phyloP scores from a whole-genome alignment of 2,888 invertebrate species.

The Podotricha telesiphe region DNA sequence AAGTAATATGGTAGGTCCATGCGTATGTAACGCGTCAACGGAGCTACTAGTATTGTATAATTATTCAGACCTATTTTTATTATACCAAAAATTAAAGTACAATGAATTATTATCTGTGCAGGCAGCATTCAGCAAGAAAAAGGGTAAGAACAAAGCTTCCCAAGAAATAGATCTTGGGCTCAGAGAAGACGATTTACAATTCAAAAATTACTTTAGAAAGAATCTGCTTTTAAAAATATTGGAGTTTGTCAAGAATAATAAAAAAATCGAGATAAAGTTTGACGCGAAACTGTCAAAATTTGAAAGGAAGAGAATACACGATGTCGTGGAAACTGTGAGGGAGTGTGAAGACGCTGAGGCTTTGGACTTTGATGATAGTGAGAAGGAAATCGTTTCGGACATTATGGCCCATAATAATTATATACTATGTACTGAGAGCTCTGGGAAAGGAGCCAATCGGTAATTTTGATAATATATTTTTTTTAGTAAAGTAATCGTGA shows the following conservation, averaged over 20 bases:
- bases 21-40: too few relatives aligned
- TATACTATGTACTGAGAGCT: constrained; percentile 54
- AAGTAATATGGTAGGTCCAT: too few relatives aligned
- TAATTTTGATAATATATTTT: constrained; percentile 38
- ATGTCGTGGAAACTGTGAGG: constrained; percentile 48
- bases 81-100: too few relatives aligned
- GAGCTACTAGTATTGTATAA: too few relatives aligned
- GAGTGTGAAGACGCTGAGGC: constrained; percentile 40
- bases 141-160: not conserved
- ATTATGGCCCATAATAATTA: constrained; percentile 54
- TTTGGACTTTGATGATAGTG: constrained; percentile 41
- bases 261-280: constrained; percentile 55
- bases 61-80: too few relatives aligned
- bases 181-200: not conserved
- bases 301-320: constrained; percentile 55
- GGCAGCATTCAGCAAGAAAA: constrained; percentile 31
- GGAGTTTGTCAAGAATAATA: constrained; percentile 62
- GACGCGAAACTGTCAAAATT: constrained; percentile 49
- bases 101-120: constrained; percentile 34
- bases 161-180: constrained; percentile 1
- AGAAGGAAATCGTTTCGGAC: constrained; percentile 50
- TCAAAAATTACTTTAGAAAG: constrained; percentile 47
- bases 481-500: too few relatives aligned
- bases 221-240: constrained; percentile 55
- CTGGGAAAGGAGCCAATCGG: constrained; percentile 51